Evolutionary conservation across 2,888 invertebrate species (phyloP).

Genomic region (Troides aeacus): DNA sequence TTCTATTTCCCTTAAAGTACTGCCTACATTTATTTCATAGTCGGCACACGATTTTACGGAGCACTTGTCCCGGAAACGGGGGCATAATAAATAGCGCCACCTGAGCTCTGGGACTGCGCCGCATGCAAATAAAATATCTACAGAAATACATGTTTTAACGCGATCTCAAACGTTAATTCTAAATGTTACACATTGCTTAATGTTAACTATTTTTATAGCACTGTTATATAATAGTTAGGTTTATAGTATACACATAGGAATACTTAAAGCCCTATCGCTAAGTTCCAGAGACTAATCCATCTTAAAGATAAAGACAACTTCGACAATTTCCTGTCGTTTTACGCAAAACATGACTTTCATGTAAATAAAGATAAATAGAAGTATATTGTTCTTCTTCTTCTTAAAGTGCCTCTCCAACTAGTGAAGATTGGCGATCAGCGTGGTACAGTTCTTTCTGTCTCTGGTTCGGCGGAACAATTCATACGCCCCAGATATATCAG

Average conservation of each 20-base stretch:
- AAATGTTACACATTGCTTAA: background rate
- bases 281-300: too few relatives aligned
- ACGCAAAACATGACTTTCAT: too few relatives aligned
- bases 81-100: constrained; percentile 6
- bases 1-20: constrained; percentile 4
- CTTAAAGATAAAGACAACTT: too few relatives aligned
- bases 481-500: too few relatives aligned
- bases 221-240: background rate
- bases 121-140: constrained; percentile 1
- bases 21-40: constrained; percentile 21
- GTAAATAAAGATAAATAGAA: too few relatives aligned
- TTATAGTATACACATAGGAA: background rate
- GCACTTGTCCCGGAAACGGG: constrained; percentile 20
- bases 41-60: constrained; percentile 20
- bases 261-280: too few relatives aligned
- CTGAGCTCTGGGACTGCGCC: constrained; percentile 6
- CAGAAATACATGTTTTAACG: background rate
- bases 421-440: too few relatives aligned
- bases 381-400: too few relatives aligned
- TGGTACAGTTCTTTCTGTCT: too few relatives aligned
- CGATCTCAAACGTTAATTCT: background rate
- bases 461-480: too few relatives aligned
- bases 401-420: too few relatives aligned
- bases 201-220: background rate
- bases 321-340: too few relatives aligned